phyloP scores from a whole-genome alignment of 2,113 vertebrate species.

The Ranitomeya variabilis region DNA sequence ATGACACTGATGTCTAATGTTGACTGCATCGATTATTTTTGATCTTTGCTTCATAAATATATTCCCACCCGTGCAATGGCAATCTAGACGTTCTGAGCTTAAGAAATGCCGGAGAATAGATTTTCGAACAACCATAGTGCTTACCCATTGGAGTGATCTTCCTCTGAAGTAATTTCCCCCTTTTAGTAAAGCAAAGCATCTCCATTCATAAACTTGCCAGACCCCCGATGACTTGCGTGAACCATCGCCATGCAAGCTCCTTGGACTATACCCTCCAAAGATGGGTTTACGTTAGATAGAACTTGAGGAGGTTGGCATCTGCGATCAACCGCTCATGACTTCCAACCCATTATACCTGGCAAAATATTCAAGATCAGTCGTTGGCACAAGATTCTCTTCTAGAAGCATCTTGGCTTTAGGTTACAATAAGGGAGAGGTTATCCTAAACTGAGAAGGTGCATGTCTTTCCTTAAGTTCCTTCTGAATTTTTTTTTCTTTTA shows the following conservation, averaged over 20 bases:
- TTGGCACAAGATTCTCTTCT: neutral
- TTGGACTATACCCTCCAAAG: no score
- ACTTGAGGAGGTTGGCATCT: neutral
- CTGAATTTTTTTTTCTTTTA: no score
- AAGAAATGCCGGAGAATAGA: neutral
- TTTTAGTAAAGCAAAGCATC: neutral
- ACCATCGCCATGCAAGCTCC: no score
- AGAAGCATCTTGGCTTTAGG: neutral
- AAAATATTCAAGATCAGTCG: neutral
- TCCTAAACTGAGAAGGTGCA: no score
- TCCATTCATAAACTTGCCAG: neutral
- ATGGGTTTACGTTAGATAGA: neutral
- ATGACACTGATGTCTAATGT: constrained; percentile 12
- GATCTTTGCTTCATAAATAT: neutral
- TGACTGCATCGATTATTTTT: neutral
- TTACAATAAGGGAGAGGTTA: neutral
- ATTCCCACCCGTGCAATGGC: no score
- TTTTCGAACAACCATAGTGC: neutral
- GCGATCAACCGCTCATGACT: neutral
- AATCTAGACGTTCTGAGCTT: neutral
- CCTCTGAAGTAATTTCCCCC: neutral
- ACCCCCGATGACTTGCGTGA: no score
- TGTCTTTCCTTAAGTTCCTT: neutral
- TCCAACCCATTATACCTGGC: neutral
- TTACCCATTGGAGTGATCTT: neutral